These are phyloP conservation scores for Vidua chalybeata DNA, from an alignment of 2,113 vertebrate genomes.

Conservation along the genomic window DNA sequence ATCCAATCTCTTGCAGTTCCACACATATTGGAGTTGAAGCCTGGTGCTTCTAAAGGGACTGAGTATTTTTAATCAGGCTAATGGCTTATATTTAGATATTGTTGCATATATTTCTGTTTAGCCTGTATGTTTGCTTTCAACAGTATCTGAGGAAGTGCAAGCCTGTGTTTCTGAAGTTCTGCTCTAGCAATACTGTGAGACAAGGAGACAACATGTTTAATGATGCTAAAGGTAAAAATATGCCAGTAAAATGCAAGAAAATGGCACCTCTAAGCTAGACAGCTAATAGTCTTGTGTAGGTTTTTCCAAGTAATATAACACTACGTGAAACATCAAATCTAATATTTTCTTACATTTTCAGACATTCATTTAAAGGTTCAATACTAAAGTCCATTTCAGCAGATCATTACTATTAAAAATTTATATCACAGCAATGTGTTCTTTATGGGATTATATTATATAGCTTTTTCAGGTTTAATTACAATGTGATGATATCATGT, in stretches of 20 bases:
- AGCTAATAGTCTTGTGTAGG: background rate
- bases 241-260: background rate
- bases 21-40: background rate
- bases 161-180: background rate
- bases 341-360: background rate
- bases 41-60: background rate
- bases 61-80: background rate
- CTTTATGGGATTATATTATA: background rate
- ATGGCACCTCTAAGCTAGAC: background rate
- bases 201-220: background rate
- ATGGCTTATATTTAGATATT: background rate
- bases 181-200: background rate
- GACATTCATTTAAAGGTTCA: conserved; percentile 5
- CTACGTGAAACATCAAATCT: background rate
- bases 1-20: background rate
- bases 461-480: background rate
- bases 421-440: background rate
- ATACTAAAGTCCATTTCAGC: background rate
- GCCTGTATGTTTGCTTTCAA: background rate
- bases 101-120: background rate
- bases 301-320: background rate
- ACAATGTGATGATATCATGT: background rate
- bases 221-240: background rate
- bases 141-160: background rate
- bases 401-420: conserved; percentile 32